Evolutionary conservation across 92 coral and sea anemone species (phyloP), one percentile per base, ranked within the genome.

Genomic region (Epizoanthus ramosus): DNA sequence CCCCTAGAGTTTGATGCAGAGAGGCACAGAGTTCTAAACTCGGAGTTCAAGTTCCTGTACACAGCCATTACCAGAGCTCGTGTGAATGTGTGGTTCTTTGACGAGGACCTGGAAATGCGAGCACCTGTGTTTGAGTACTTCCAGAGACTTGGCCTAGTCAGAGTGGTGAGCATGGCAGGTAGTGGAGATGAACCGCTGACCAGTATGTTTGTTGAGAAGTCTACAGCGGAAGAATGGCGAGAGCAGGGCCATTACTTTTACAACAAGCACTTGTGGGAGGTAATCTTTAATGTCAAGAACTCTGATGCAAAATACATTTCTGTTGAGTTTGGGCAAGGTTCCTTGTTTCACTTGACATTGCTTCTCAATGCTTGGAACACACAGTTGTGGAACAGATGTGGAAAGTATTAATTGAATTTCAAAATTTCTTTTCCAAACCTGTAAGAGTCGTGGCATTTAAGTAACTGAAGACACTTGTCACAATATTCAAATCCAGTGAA

Each of bases 11-110:
- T 95, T 58, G 88, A 95, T 59, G 43, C 86, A 6, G 97, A 89
- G 79, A 90, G 84, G 82, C 98, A 95, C 90, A 95, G 89, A 81
- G 94, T 95, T 52, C 83, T 95, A 43, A 92, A 90, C 84, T 90
- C 98, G 3, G 98, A 95, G 82, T 91, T 95, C 57, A 95, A 95
- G 75, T 92, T 85, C 84, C 89, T 95, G 3, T 95, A 95, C 91
- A 95, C 98, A 6, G 98, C 98, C 37, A 87, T 95, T 31, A 95
- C 98, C 33, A 91, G 98, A 47, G 98, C 98, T 37, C 82, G 98
- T 59, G 98, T 93, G 68, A 95, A 95, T 63, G 98, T 95, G 71
- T 95, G 98, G 98, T 93, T 95, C 80, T 95, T 95, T 80, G 98
- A 95, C 43, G 89, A 95, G 63, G 97, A 93, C 74, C 95, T 93